phyloP scores from a whole-genome alignment of 2,888 invertebrate species.

The Cyrtodaria siliqua region DNA sequence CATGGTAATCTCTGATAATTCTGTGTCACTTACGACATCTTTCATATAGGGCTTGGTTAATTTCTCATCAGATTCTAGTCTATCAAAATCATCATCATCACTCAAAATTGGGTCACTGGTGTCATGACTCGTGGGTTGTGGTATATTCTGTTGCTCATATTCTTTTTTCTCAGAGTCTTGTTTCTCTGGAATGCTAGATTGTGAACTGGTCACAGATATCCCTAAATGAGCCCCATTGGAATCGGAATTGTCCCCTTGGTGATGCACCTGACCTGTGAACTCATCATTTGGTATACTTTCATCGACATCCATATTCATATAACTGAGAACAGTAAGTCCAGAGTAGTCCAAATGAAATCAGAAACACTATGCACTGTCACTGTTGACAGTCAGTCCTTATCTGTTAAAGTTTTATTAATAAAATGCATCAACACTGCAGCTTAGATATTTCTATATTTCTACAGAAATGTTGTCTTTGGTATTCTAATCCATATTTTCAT shows the following conservation, averaged over 20 bases:
- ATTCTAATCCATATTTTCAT: conserved; percentile 53
- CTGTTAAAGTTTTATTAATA: too few species aligned
- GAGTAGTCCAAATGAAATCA: too few species aligned
- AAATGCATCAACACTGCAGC: too few species aligned
- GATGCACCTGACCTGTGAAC: conserved; percentile 37
- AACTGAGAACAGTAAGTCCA: too few species aligned
- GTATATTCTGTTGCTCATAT: conserved; percentile 7
- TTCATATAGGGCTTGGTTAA: conserved; percentile 26
- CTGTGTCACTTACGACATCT: conserved; percentile 58
- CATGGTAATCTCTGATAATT: conserved; percentile 47
- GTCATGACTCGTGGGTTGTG: background rate
- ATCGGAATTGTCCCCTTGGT: conserved; percentile 19
- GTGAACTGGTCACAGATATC: conserved; percentile 6
- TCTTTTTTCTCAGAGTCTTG: conserved; percentile 21
- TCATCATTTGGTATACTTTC: conserved; percentile 46
- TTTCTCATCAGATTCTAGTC: background rate
- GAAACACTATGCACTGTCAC: too few species aligned
- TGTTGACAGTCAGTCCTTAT: too few species aligned
- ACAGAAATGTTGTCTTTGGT: background rate
- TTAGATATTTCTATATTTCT: too few species aligned
- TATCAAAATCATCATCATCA: conserved; percentile 59
- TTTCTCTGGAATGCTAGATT: conserved; percentile 34
- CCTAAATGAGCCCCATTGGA: background rate
- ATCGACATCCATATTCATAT: conserved; percentile 45
- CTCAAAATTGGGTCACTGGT: conserved; percentile 51